A percentile compares a stretch with the other conserved stretches of the same genome.
Evolutionary conservation across 1,140 invertebrate genomes (phyloP).

Genomic region (Solen grandis): DNA sequence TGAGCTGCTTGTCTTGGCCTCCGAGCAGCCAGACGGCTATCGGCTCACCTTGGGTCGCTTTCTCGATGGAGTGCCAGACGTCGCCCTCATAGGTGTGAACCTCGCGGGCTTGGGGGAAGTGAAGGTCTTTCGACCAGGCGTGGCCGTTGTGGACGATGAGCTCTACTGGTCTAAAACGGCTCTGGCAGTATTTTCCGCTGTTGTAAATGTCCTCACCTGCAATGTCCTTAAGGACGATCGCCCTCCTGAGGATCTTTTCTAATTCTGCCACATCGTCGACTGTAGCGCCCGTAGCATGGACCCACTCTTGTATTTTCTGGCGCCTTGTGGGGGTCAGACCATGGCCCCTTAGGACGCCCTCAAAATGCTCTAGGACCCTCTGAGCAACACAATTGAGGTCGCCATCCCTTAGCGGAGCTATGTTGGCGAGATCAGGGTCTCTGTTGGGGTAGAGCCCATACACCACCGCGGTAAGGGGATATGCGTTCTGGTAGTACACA

Average conservation of each 20-base stretch:
- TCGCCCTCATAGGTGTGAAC: constrained; percentile 39
- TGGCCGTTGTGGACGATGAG: too few species aligned
- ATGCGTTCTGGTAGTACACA: too few species aligned
- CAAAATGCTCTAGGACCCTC: not conserved
- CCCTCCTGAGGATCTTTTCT: constrained; percentile 26
- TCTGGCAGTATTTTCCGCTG: constrained; percentile 20
- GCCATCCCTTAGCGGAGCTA: too few species aligned
- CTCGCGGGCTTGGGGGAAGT: too few species aligned
- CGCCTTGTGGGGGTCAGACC: too few species aligned
- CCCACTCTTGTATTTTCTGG: too few species aligned
- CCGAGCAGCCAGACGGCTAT: too few species aligned
- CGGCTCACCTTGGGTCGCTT: constrained; percentile 40
- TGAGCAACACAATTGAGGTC: too few species aligned
- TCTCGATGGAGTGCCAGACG: constrained; percentile 14
- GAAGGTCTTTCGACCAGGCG: too few species aligned
- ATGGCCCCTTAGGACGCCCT: not conserved
- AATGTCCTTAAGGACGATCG: constrained; percentile 39
- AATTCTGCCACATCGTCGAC: constrained; percentile 5
- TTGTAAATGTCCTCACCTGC: constrained; percentile 36
- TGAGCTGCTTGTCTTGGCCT: too few species aligned
- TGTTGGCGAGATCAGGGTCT: not conserved
- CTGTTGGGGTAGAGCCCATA: constrained; percentile 29
- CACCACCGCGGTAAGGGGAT: constrained; percentile 41
- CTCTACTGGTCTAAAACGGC: not conserved
- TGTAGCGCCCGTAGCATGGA: constrained; percentile 19